phyloP scores from a whole-genome alignment of 2,888 invertebrate genomes.

The Acheta domesticus region DNA sequence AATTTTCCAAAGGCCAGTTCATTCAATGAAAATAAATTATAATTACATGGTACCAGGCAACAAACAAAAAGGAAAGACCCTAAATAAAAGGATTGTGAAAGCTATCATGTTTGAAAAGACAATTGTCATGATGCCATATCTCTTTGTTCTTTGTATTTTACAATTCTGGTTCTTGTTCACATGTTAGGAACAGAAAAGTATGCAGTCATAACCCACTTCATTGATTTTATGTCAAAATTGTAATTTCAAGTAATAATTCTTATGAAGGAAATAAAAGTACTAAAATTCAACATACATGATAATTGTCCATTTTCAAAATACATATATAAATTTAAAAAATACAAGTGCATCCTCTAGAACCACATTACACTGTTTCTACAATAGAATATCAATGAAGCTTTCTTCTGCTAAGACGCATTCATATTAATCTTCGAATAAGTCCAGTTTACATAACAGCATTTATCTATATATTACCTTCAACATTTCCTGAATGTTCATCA shows the following conservation, averaged over 20 bases:
- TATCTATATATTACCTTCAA: conserved; percentile 9
- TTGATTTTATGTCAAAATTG: too few species aligned
- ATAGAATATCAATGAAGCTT: neutral
- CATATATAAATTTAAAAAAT: neutral
- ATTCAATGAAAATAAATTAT: too few species aligned
- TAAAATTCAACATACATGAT: conserved; percentile 12
- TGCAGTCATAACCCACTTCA: neutral
- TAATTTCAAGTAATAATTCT: too few species aligned
- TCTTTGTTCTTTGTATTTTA: conserved; percentile 11
- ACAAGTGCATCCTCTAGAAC: neutral
- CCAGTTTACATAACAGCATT: neutral
- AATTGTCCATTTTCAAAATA: conserved; percentile 12
- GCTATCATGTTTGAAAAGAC: too few species aligned
- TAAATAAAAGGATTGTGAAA: too few species aligned
- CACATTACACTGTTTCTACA: neutral
- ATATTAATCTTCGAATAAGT: neutral
- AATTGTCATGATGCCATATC: too few species aligned
- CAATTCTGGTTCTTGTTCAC: neutral
- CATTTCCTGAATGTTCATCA: neutral
- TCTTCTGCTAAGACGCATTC: neutral
- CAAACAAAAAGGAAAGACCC: too few species aligned
- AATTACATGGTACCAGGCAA: too few species aligned
- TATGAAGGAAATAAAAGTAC: too few species aligned
- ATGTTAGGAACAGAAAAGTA: neutral
- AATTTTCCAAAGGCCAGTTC: too few species aligned